These are phyloP conservation scores for Drosophila ustulata DNA, from an alignment of 2,888 invertebrate species.

Conservation along the genomic window DNA sequence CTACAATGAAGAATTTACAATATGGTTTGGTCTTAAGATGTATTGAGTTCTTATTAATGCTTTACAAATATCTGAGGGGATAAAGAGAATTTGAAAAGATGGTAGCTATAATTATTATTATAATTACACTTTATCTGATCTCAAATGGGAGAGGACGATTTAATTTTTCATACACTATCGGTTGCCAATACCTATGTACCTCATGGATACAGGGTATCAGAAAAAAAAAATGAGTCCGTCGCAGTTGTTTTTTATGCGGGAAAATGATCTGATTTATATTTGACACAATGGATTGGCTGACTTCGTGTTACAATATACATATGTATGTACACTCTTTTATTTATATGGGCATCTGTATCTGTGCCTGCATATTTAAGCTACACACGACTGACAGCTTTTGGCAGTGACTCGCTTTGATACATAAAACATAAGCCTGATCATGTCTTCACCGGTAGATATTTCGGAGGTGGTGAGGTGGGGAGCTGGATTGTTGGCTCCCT, in stretches of 20 bases:
- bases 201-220: neutral
- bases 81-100: no score
- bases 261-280: slow-evolving; percentile 82
- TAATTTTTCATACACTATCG: neutral
- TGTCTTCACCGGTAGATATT: slow-evolving; percentile 1
- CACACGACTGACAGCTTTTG: slow-evolving; percentile 28
- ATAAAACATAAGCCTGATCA: slow-evolving; percentile 75
- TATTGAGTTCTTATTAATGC: no score
- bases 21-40: no score
- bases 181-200: neutral
- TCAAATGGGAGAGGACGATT: neutral
- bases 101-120: no score
- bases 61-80: no score
- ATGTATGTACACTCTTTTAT: slow-evolving; percentile 17
- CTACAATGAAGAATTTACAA: no score
- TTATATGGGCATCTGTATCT: slow-evolving; percentile 29
- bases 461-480: slow-evolving; percentile 1
- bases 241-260: slow-evolving; percentile 44
- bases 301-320: slow-evolving; percentile 44
- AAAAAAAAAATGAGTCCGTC: slow-evolving; percentile 13
- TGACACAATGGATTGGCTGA: slow-evolving; percentile 76
- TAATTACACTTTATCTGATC: no score
- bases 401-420: slow-evolving; percentile 67
- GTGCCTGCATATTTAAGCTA: slow-evolving; percentile 32
- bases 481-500: neutral